Percentiles rank a stretch among this genome's conserved stretches.
Conservation (phyloP, 2,797 vertebrate species). For the Trachurus trachurus region DNA sequence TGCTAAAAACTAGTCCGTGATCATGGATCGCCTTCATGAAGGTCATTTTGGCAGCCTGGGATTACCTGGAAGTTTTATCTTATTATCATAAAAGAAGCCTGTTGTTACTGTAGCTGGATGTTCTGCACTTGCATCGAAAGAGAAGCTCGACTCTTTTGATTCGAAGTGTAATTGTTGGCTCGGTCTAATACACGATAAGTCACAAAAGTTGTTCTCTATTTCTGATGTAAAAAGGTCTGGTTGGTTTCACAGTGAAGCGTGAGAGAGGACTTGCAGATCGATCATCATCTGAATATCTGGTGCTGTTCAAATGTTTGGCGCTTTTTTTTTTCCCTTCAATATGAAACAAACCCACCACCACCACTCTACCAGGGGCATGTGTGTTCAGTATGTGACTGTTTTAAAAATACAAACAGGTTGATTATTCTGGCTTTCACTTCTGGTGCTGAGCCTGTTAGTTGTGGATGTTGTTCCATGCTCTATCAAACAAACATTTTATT, state of each 20-base stretch:
- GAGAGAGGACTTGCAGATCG: slow-evolving; percentile 44
- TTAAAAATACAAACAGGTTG: slow-evolving; percentile 6
- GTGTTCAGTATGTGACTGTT: slow-evolving; percentile 4
- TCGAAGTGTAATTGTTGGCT: slow-evolving; percentile 39
- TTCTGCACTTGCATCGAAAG: slow-evolving; percentile 52
- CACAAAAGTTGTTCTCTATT: slow-evolving; percentile 73
- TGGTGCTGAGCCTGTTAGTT: slow-evolving; percentile 56
- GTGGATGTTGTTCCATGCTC: slow-evolving; percentile 39
- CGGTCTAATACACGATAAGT: slow-evolving; percentile 29
- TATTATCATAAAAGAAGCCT: slow-evolving; percentile 30
- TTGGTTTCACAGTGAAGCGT: slow-evolving; percentile 48
- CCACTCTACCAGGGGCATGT: background rate
- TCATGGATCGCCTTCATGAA: slow-evolving; percentile 58
- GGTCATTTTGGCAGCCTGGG: slow-evolving; percentile 87
- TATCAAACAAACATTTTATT: slow-evolving; percentile 6
- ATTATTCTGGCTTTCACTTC: slow-evolving; percentile 30
- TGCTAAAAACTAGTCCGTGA: slow-evolving; percentile 65
- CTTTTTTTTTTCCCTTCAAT: background rate
- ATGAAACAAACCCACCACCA: background rate
- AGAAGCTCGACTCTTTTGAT: slow-evolving; percentile 38
- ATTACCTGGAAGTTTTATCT: slow-evolving; percentile 29
- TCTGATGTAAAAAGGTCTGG: slow-evolving; percentile 79
- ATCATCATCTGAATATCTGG: background rate
- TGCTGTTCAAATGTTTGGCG: no score
- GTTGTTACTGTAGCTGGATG: slow-evolving; percentile 29